Evolutionary conservation across 2,888 invertebrate species (phyloP), one percentile per base, ranked within the genome.

Genomic region (Halocaridina rubra): DNA sequence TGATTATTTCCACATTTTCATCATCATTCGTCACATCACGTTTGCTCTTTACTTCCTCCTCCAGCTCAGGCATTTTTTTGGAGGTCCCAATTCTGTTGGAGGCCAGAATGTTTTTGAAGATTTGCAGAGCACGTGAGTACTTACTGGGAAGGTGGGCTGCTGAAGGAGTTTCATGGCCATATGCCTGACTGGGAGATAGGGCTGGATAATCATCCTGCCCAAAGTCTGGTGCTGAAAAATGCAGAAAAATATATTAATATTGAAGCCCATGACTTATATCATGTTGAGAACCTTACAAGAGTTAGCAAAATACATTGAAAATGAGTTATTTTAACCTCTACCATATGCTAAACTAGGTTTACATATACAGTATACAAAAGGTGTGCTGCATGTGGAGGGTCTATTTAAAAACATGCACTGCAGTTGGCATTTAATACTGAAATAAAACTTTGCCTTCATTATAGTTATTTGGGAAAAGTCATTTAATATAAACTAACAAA

Each of bases 41-140:
- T 29, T 59, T 24, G 27, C 27, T 71, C 76, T 33, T 19, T 71
- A 59, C 33, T 19, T 7, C 22, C 22, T 59, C 59, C 27, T 76
- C 81, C 32, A 32, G 24, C 29, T 29, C 57, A 27, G 27, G 57
- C 24, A 16, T 22, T 22, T 33, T 33, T 46, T 57, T 53, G 29
- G n/a, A 39, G 77, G 13, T 32, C 46, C 30, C 69, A 22, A n/a
- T 59, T 46, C 59, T 76, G 29, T 59, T 53, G n/a, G 77, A 71
- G n/a, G 76, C 76, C 81, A 82, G 67, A 29, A 82, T 82, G 57
- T 29, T 59, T 67, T 30, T 61, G 77, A 82, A 82, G 76, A 82
- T 82, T 77, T 77, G 32, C 24, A 82, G 16, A 27, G 77, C 81
- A 33, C 81, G 33, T 13, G 77, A 82, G 69, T 82, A 82, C 81